Evolutionary conservation across 2,113 vertebrate genomes (phyloP), one percentile per base, ranked within the genome.

Genomic region (Hirundichthys speculiger): DNA sequence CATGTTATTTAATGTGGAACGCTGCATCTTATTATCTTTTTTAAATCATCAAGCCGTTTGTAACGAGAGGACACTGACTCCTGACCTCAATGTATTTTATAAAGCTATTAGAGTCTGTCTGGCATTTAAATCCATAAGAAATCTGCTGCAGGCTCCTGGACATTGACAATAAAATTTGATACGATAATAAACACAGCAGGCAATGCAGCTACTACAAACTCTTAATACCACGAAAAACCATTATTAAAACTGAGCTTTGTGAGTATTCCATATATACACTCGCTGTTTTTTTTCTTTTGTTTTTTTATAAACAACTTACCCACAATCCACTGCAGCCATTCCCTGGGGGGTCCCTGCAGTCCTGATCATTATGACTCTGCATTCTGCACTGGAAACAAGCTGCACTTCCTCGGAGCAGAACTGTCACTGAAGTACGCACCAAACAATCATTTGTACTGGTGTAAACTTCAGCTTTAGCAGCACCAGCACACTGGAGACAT

Each of bases 341-440:
- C 59, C 42, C 57, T 19, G 1, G 16, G 41, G 57, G 58, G 22
- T 71, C 42, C 53, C 51, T 48, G 58, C 54, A 45, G 75, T 75
- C 42, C 12, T 43, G 21, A 78, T 74, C 56, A 68, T 34, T 68
- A 66, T 59, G 61, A 77, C 65, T 72, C 43, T 4, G 25, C 57
- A 60, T 73, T 69, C 59, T 60, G 61, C 60, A 42, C 13, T 45
- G 73, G 27, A 80, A 73, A 67, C 46, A 64, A 69, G 64, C 66
- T 55, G 43, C 49, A 34, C 64, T 59, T 66, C 15, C 12, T 43
- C 12, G 15, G 14, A 58, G 46, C 58, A 42, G 49, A 51, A 48
- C 60, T 49, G 34, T 57, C 66, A 49, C 30, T 64, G 47, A 51
- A 49, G 54, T 39, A 25, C 39, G 52, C 20, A 66, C 43, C 30